A percentile compares a stretch with the other conserved stretches of the same genome.
phyloP scores from a whole-genome alignment of 2,888 invertebrate genomes.

The Desoria tigrina region DNA sequence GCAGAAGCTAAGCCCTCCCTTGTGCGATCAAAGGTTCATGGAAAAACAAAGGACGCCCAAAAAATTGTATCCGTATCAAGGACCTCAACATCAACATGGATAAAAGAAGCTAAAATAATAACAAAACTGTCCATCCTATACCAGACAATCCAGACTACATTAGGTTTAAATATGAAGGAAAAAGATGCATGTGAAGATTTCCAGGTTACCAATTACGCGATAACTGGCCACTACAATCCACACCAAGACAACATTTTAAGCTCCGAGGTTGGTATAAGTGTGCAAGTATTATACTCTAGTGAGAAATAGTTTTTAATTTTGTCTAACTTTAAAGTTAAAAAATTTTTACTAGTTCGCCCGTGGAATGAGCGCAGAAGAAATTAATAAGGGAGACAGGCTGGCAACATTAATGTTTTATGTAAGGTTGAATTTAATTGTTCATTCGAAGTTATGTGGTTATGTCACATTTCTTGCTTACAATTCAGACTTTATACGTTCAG shows the following conservation, averaged over 20 bases:
- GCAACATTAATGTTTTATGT: conserved; percentile 51
- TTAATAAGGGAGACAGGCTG: conserved; percentile 42
- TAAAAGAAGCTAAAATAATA: conserved; percentile 48
- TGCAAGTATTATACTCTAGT: no score
- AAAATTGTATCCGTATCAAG: conserved; percentile 54
- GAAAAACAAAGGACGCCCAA: conserved; percentile 3
- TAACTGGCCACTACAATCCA: conserved; percentile 60
- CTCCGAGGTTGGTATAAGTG: conserved; percentile 27
- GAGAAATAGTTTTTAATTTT: no score
- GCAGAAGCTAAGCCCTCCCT: conserved; percentile 52
- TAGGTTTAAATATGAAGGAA: conserved; percentile 54
- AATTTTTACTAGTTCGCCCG: not conserved
- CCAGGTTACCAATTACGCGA: conserved; percentile 59
- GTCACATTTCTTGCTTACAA: no score
- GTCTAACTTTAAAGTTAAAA: no score
- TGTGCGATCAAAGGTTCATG: conserved; percentile 54
- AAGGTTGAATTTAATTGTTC: not conserved
- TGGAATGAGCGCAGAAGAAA: conserved; percentile 9
- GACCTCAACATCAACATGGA: conserved; percentile 57
- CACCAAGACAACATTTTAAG: conserved; percentile 56
- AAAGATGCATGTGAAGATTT: conserved; percentile 52
- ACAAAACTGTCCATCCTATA: conserved; percentile 49
- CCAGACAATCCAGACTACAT: conserved; percentile 52
- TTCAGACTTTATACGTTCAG: conserved; percentile 29
- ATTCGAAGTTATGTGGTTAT: conserved; percentile 6